A percentile compares a stretch with the other conserved stretches of the same genome.
phyloP scores from a whole-genome alignment of 2,888 invertebrate species.

The Helicoverpa assulta region DNA sequence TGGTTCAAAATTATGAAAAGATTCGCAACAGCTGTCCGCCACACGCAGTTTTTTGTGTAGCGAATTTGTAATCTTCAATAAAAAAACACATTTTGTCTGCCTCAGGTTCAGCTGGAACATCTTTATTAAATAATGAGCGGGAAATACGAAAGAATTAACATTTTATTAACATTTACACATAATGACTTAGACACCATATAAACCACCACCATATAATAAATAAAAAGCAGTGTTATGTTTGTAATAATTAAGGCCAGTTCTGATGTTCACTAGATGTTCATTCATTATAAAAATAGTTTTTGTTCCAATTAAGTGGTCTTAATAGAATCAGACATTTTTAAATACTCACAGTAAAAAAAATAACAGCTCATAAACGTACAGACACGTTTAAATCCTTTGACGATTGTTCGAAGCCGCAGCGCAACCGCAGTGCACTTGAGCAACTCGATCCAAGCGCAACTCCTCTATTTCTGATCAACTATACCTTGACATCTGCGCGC shows the following conservation, averaged over 20 bases:
- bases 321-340: no score
- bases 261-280: no score
- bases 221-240: no score
- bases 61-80: slow-evolving; percentile 55
- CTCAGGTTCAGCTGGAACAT: slow-evolving; percentile 20
- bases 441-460: slow-evolving; percentile 66
- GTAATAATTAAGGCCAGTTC: no score
- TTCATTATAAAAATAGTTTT: no score
- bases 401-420: slow-evolving; percentile 41
- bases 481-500: slow-evolving; percentile 54
- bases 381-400: slow-evolving; percentile 38
- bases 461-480: slow-evolving; percentile 67
- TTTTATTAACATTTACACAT: neutral
- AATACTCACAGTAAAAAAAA: slow-evolving; percentile 6
- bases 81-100: slow-evolving; percentile 51
- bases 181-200: no score
- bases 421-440: slow-evolving; percentile 63
- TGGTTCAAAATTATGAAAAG: slow-evolving; percentile 50
- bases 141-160: neutral
- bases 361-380: slow-evolving; percentile 14
- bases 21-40: slow-evolving; percentile 54
- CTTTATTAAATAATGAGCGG: slow-evolving; percentile 25
- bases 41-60: slow-evolving; percentile 37
- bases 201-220: no score
- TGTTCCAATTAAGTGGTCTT: no score